Percentiles rank a stretch among this genome's conserved stretches.
phyloP scores from a whole-genome alignment of 2,797 vertebrate species.

The Cossypha caffra region DNA sequence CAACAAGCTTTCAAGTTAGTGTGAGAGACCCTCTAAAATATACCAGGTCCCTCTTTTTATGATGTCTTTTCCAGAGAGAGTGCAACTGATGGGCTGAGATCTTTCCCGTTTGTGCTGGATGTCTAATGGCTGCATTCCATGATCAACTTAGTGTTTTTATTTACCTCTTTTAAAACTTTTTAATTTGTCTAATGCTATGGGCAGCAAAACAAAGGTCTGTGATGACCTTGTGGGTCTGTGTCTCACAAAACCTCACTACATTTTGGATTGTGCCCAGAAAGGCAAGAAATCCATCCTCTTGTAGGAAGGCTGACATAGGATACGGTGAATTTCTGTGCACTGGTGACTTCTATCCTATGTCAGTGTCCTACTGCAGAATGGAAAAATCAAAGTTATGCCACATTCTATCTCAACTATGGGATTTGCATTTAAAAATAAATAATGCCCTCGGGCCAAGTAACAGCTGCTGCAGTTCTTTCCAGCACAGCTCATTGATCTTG shows the following conservation, averaged over 20 bases:
- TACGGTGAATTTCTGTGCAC: background rate
- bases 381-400: background rate
- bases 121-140: background rate
- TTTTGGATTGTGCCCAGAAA: background rate
- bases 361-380: background rate
- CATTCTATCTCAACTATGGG: background rate
- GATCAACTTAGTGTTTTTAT: background rate
- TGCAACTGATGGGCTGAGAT: background rate
- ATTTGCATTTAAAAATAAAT: conserved; percentile 48
- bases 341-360: background rate
- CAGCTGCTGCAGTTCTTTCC: background rate
- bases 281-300: background rate
- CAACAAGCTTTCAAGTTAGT: background rate
- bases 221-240: background rate
- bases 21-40: background rate
- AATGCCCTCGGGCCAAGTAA: background rate
- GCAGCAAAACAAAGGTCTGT: background rate
- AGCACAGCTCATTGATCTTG: background rate
- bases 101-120: background rate
- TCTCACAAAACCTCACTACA: background rate
- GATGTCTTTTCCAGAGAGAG: background rate
- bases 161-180: background rate
- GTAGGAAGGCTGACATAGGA: background rate
- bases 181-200: background rate
- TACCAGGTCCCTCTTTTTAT: background rate